A percentile compares a stretch with the other conserved stretches of the same genome.
Evolutionary conservation across 2,888 invertebrate species (phyloP).

Genomic region (Antheraea assamensis): DNA sequence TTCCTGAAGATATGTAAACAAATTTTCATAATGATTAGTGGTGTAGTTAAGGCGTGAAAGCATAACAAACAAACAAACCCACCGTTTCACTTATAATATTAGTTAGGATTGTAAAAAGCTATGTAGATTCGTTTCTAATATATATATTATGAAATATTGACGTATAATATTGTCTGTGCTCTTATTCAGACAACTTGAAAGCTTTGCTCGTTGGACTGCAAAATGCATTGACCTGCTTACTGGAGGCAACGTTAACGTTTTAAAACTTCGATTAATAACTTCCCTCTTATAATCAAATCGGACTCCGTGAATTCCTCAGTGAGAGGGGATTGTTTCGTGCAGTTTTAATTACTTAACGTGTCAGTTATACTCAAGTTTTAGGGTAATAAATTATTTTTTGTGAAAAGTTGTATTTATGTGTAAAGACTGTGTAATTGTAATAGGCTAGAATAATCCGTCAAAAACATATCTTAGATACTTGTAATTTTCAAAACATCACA

Average conservation of each 20-base stretch:
- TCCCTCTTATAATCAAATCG: constrained; percentile 59
- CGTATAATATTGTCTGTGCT: background rate
- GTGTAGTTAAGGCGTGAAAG: no score
- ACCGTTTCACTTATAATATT: no score
- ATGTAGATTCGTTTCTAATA: background rate
- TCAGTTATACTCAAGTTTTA: constrained; percentile 38
- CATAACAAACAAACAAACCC: no score
- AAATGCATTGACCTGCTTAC: constrained; percentile 61
- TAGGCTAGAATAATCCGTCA: background rate
- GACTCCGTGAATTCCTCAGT: constrained; percentile 50
- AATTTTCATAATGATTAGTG: no score
- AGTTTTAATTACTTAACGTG: constrained; percentile 64
- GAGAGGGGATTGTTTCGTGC: constrained; percentile 43
- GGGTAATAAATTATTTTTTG: constrained; percentile 25
- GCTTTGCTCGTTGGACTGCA: constrained; percentile 48
- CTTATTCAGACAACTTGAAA: constrained; percentile 23
- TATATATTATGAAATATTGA: background rate
- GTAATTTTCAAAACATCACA: background rate
- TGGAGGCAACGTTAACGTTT: constrained; percentile 37
- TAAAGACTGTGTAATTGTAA: background rate
- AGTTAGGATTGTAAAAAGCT: no score
- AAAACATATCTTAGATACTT: background rate
- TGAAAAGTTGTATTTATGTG: constrained; percentile 9
- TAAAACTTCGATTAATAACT: constrained; percentile 67
- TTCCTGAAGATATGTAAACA: no score